Evolutionary conservation across 2,888 invertebrate species (phyloP).

Genomic region (Galeopsomyia nigrocyanea): DNA sequence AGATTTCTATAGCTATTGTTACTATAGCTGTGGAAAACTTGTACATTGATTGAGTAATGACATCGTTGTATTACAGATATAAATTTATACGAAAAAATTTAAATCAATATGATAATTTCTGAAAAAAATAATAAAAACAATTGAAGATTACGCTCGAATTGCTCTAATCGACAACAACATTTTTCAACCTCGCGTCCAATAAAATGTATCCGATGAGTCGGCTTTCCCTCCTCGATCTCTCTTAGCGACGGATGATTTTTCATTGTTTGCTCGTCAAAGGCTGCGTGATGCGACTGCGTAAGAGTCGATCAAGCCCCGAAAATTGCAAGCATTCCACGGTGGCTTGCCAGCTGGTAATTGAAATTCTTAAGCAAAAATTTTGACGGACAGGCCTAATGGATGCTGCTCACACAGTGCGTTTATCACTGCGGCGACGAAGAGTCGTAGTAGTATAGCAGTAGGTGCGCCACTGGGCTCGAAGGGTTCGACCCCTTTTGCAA

Average conservation of each 20-base stretch:
- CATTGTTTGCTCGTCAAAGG: constrained; percentile 41
- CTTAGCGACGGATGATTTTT: constrained; percentile 34
- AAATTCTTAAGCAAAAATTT: constrained; percentile 44
- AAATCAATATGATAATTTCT: no score
- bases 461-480: constrained; percentile 12
- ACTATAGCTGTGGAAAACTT: no score
- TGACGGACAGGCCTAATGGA: constrained; percentile 44
- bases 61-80: no score
- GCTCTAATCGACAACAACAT: neutral
- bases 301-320: neutral
- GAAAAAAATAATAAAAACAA: neutral
- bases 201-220: constrained; percentile 9
- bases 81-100: no score
- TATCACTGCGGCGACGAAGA: neutral
- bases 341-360: constrained; percentile 32
- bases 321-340: constrained; percentile 29
- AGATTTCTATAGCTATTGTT: no score
- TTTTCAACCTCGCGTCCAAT: constrained; percentile 18
- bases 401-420: constrained; percentile 23
- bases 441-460: no score
- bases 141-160: constrained; percentile 30
- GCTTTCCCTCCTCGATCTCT: constrained; percentile 15
- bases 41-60: no score
- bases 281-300: constrained; percentile 28
- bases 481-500: constrained; percentile 48